Evolutionary conservation across 2,113 vertebrate species (phyloP), one percentile per base, ranked within the genome.

Genomic region (Phalacrocorax brasilianus): DNA sequence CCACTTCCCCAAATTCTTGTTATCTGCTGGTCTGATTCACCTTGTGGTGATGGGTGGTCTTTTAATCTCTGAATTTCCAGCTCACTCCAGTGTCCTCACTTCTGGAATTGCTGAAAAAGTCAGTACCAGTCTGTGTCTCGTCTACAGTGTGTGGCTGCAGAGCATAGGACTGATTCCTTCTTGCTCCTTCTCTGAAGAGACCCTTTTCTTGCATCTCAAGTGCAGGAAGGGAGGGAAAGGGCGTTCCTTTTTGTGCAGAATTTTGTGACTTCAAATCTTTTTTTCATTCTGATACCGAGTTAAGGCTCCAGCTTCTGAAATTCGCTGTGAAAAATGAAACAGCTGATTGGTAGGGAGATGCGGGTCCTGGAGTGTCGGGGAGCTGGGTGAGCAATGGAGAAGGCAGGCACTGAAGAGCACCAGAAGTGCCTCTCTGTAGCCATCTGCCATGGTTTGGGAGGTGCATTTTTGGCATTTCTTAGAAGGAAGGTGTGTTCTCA

Each of bases 361-460:
- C 0, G 2, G n/a, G 35, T 63, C 56, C 27, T 63, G 56, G 38
- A 28, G 8, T 4, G 5, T 4, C 2, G 23, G n/a, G 58, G 12
- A 88, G 18, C 3, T 72, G 72, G 19, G 22, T 33, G 32, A 24
- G 27, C 17, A 28, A 6, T 17, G 32, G 62, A 63, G 66, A 71
- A 73, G 35, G n/a, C 19, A 63, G 49, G 15, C 12, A 19, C 52
- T 32, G 75, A 50, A 38, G 19, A 53, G 27, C 3, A 1, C 24
- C 42, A 49, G 61, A 66, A 40, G 4, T 52, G 15, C 7, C 33
- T 16, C 32, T 70, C 50, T 65, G 68, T 53, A 68, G 9, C 38
- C 32, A 27, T 21, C 66, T 83, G 22, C 53, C 22, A 21, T 1
- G 4, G 8, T 33, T 12, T 62, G 18, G 26, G 22, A 53, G 24